Evolutionary conservation across 2,888 invertebrate species (phyloP).

Genomic region (Chouioia cunea): DNA sequence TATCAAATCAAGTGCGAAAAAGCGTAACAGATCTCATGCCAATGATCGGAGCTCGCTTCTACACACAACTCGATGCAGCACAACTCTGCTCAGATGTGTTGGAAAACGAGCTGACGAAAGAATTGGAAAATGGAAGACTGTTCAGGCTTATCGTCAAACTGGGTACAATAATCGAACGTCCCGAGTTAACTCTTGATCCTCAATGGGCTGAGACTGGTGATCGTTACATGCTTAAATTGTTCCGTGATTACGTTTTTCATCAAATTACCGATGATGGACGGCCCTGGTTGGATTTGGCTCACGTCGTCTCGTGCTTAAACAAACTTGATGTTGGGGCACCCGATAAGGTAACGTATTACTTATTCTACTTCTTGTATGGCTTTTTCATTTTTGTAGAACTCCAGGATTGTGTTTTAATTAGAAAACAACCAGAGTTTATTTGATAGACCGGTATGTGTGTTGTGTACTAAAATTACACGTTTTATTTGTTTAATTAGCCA

Average conservation of each 20-base stretch:
- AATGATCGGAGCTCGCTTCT: conserved; percentile 98
- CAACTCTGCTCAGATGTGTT: conserved; percentile 89
- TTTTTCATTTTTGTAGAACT: no score
- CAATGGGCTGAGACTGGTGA: conserved; percentile 99
- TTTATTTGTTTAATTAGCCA: no score
- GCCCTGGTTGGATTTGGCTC: conserved; percentile 97
- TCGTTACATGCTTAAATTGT: conserved; percentile 97
- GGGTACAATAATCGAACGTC: conserved; percentile 94
- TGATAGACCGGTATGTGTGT: no score
- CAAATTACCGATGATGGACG: conserved; percentile 91
- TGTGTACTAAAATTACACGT: no score
- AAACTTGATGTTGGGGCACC: conserved; percentile 87
- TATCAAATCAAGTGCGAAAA: conserved; percentile 77
- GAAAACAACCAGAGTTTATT: no score
- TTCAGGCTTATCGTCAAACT: conserved; percentile 92
- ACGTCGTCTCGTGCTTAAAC: conserved; percentile 93
- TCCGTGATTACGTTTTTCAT: conserved; percentile 97
- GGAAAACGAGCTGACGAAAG: conserved; percentile 91
- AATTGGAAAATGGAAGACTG: conserved; percentile 94
- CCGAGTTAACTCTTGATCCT: conserved; percentile 93
- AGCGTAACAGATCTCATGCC: conserved; percentile 98
- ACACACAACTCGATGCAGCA: conserved; percentile 92
- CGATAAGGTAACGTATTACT: conserved; percentile 75
- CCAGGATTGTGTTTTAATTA: no score
- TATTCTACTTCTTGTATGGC: no score